Conservation (phyloP, 2,888 invertebrate genomes). For the Trachelus stipa region DNA sequence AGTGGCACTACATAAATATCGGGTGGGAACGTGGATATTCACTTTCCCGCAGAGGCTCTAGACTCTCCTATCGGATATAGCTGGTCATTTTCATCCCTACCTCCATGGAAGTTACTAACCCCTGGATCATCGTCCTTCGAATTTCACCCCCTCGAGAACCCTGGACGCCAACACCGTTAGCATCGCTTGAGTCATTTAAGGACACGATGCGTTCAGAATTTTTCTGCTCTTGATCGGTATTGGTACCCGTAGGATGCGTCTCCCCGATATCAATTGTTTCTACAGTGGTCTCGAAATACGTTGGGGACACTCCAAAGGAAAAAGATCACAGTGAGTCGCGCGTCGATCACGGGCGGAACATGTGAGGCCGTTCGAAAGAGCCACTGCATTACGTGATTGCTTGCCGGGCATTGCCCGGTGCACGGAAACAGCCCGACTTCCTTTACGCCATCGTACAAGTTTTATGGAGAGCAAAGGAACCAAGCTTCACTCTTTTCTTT, state of each 20-base stretch:
- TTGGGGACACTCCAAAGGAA: not conserved
- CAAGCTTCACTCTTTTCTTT: not conserved
- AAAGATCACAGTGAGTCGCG: not conserved
- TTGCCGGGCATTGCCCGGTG: slow-evolving; percentile 20
- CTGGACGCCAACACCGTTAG: not conserved
- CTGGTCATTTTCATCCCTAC: not conserved
- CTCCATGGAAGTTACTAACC: not conserved
- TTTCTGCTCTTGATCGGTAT: not conserved
- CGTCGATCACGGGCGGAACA: slow-evolving; percentile 13
- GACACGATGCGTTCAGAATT: not conserved
- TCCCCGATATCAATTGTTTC: not conserved
- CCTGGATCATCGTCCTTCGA: not conserved
- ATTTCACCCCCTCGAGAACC: not conserved
- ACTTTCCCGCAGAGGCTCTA: not conserved
- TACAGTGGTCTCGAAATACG: too few species aligned
- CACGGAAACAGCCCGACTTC: slow-evolving; percentile 25
- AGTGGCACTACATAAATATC: slow-evolving; percentile 57
- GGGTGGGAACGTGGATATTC: slow-evolving; percentile 22
- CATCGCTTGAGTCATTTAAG: not conserved
- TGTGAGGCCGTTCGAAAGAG: slow-evolving; percentile 27
- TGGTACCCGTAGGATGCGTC: not conserved
- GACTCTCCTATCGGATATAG: not conserved
- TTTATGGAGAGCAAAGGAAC: slow-evolving; percentile 33
- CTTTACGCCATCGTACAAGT: slow-evolving; percentile 39
- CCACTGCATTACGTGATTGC: slow-evolving; percentile 60